phyloP scores from a whole-genome alignment of 2,113 vertebrate genomes.

The Polypterus bichir region DNA sequence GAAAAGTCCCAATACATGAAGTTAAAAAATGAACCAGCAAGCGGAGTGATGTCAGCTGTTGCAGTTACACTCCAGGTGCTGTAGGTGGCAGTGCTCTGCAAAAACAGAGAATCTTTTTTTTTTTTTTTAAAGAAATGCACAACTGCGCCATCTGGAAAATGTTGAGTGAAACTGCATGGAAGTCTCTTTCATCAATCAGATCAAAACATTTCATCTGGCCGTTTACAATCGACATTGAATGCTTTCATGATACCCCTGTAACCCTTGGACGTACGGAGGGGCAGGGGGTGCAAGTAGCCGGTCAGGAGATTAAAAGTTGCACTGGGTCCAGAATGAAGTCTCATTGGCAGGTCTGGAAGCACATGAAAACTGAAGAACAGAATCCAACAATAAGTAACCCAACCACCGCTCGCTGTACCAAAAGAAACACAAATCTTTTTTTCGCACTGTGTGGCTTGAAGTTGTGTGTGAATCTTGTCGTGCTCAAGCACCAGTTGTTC shows the following conservation, averaged over 20 bases:
- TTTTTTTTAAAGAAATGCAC: neutral
- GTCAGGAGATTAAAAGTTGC: neutral
- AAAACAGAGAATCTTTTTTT: too few relatives aligned
- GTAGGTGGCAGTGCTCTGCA: too few relatives aligned
- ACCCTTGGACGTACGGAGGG: too few relatives aligned
- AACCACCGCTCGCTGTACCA: constrained; percentile 14
- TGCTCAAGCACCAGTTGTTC: too few relatives aligned
- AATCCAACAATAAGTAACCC: constrained; percentile 10
- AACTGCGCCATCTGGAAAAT: neutral
- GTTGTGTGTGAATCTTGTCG: neutral
- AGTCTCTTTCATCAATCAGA: neutral
- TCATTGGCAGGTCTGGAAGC: constrained; percentile 1
- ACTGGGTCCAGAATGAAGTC: neutral
- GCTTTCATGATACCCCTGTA: too few relatives aligned
- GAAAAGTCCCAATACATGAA: too few relatives aligned
- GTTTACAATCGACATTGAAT: too few relatives aligned
- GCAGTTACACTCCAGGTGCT: too few relatives aligned
- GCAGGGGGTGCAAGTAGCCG: neutral
- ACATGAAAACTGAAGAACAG: constrained; percentile 3
- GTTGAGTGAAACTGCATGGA: neutral
- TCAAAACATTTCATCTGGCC: too few relatives aligned
- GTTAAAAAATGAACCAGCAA: constrained; percentile 16
- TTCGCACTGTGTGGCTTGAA: neutral
- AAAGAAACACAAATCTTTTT: constrained; percentile 19
- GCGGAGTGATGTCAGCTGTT: constrained; percentile 5